A percentile compares a stretch with the other conserved stretches of the same genome.
phyloP scores from a whole-genome alignment of 2,888 invertebrate genomes.

The Ariolimax columbianus region DNA sequence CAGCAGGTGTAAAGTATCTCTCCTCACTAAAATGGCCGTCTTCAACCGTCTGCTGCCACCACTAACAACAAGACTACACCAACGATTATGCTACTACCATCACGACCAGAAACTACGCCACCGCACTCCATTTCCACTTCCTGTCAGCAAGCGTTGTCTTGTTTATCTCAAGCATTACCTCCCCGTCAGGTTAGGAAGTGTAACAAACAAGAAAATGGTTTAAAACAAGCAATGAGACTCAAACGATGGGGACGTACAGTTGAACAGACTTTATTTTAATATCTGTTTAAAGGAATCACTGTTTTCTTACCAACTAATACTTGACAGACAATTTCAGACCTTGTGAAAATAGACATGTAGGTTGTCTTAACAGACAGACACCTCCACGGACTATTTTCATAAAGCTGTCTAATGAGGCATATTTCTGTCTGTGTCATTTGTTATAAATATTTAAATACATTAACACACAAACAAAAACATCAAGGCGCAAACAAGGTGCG shows the following conservation, averaged over 20 bases:
- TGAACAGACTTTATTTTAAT: constrained; percentile 19
- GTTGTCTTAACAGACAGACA: neutral
- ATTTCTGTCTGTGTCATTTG: neutral
- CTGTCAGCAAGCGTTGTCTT: too few relatives aligned
- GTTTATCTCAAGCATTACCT: too few relatives aligned
- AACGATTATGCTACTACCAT: too few relatives aligned
- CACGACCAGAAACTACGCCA: too few relatives aligned
- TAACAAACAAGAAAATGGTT: neutral
- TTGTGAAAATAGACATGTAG: constrained; percentile 32
- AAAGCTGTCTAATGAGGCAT: constrained; percentile 46
- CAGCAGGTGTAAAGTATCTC: too few relatives aligned
- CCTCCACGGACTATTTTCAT: constrained; percentile 4
- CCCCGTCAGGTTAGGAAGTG: too few relatives aligned
- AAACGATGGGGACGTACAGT: neutral
- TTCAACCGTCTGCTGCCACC: too few relatives aligned
- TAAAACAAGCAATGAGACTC: neutral
- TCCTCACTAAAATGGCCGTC: too few relatives aligned
- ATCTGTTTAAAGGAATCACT: constrained; percentile 2
- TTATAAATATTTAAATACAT: neutral
- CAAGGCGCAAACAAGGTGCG: constrained; percentile 1
- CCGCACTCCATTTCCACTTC: too few relatives aligned
- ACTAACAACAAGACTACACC: too few relatives aligned
- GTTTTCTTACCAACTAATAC: neutral
- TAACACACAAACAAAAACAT: constrained; percentile 24
- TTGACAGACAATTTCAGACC: constrained; percentile 13